Evolutionary conservation across 2,797 vertebrate genomes (phyloP), one percentile per base, ranked within the genome.

Genomic region (Pipistrellus pipistrellus): DNA sequence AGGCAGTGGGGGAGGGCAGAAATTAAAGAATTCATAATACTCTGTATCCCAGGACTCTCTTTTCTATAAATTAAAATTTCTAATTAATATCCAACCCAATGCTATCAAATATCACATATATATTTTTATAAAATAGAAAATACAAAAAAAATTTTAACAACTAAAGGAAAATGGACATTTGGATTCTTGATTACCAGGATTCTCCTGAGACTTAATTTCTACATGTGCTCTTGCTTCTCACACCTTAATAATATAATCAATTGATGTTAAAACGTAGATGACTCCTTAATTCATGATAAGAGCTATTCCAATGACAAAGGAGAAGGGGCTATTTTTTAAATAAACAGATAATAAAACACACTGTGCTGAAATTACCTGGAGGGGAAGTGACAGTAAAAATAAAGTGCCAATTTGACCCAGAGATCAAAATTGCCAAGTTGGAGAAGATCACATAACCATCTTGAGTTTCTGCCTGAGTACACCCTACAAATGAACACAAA

Each of bases 371-470:
- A 84, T 97, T 98, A 98, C 98, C 98, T 97, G 98, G 98, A 93
- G 98, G 98, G 66, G 95, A 98, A 41, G 72, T 98, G 62, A 98
- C 98, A 64, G 97, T 98, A 90, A 98, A 98, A 86, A 97, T 85
- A 59, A 98, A 97, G 77, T 72, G 96, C 98, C 97, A 98, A 85
- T 97, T 96, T 87, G 97, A 97, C 48, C 98, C 98, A 38, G 97
- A 96, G 62, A 89, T 97, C 91, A 98, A 97, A 85, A 98, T 30
- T 5, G 97, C 93, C 97, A 98, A 95, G 62, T 94, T 95, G 55
- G 97, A 98, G 97, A 98, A 98, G 55, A 83, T 97, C 53, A 98
- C 98, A 91, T 95, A 97, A 94, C 98, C 98, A 10, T 97, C 96
- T 75, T 89, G 93, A 92, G 98, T 97, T 94, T 97, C 96, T 71